Evolutionary conservation across 2,797 vertebrate genomes (phyloP).

Genomic region (Mormyrus proboscirostris): DNA sequence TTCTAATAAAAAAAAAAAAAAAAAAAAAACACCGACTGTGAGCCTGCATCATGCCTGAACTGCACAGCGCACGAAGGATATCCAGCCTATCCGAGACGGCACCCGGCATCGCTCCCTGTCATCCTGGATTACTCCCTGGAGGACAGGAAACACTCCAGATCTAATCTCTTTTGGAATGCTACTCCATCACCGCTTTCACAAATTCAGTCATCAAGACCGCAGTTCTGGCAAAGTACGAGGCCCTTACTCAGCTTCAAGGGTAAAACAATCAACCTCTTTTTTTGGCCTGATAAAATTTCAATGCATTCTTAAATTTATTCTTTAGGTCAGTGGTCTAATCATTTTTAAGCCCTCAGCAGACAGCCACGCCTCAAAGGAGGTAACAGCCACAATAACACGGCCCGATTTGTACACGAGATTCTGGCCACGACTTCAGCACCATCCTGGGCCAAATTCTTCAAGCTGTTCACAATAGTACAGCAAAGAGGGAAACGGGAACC

Average conservation of each 20-base stretch:
- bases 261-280: not conserved
- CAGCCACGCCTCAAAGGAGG: slow-evolving; percentile 16
- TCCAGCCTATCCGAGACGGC: slow-evolving; percentile 43
- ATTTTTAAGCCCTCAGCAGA: not conserved
- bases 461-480: slow-evolving; percentile 16
- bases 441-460: slow-evolving; percentile 5
- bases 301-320: not conserved
- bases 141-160: slow-evolving; percentile 64
- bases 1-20: not conserved
- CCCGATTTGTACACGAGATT: slow-evolving; percentile 13
- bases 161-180: slow-evolving; percentile 66
- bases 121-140: slow-evolving; percentile 59
- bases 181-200: slow-evolving; percentile 36
- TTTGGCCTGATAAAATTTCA: not conserved
- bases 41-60: not conserved
- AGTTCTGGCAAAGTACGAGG: slow-evolving; percentile 43
- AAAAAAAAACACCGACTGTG: not conserved
- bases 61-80: not conserved
- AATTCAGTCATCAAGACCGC: slow-evolving; percentile 50
- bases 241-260: slow-evolving; percentile 39
- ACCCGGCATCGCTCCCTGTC: slow-evolving; percentile 47
- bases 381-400: slow-evolving; percentile 15
- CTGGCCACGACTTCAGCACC: not conserved
- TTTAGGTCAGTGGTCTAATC: slow-evolving; percentile 18
- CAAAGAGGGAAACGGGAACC: slow-evolving; percentile 27